Conservation (phyloP, 2,888 invertebrate species). For the Danaus chrysippus region DNA sequence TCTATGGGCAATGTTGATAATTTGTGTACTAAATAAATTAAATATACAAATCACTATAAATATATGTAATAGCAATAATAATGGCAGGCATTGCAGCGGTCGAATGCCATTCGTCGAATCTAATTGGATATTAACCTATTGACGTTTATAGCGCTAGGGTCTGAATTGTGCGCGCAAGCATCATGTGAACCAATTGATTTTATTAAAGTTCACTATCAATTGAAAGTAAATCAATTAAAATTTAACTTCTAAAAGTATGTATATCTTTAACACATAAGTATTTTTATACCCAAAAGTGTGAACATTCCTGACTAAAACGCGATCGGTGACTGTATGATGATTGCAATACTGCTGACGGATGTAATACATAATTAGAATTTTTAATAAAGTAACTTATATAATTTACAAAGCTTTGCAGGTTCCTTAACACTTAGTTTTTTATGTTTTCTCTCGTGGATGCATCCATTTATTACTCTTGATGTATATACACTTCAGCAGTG, state of each 20-base stretch:
- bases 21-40: neutral
- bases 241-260: neutral
- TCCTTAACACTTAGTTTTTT: no score
- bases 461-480: no score
- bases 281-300: neutral
- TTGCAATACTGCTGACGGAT: no score
- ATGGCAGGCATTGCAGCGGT: conserved; percentile 10
- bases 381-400: no score
- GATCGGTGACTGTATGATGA: no score
- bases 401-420: no score
- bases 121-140: conserved; percentile 56
- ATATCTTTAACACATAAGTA: no score
- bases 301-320: no score
- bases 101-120: conserved; percentile 27
- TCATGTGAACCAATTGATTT: neutral
- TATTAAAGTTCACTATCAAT: neutral
- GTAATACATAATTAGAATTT: no score
- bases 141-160: conserved; percentile 44
- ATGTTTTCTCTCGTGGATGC: no score
- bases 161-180: conserved; percentile 19
- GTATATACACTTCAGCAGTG: no score
- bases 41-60: neutral
- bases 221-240: neutral
- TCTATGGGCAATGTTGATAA: neutral
- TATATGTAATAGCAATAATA: neutral